Evolutionary conservation across 2,888 invertebrate genomes (phyloP).

Genomic region (Pharmacophagus antenor): DNA sequence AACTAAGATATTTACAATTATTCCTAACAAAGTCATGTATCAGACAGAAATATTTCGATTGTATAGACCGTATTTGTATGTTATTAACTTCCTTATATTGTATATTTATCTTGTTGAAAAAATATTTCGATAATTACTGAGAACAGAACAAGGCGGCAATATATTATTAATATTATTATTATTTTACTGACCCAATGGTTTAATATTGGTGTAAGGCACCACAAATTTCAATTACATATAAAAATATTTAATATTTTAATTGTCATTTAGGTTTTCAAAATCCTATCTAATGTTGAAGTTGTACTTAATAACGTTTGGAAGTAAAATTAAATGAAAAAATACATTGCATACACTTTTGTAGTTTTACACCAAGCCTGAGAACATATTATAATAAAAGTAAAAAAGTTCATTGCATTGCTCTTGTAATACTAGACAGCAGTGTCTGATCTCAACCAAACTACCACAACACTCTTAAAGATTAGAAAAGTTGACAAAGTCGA

Average conservation of each 20-base stretch:
- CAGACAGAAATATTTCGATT: constrained; percentile 58
- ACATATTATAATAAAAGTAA: neutral
- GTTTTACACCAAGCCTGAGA: neutral
- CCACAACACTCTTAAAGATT: constrained; percentile 61
- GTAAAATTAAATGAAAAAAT: neutral
- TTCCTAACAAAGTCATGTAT: constrained; percentile 68
- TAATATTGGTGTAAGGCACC: neutral
- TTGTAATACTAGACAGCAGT: constrained; percentile 56
- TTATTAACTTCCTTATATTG: neutral
- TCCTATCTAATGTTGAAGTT: neutral
- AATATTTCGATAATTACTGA: constrained; percentile 1
- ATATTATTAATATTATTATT: neutral
- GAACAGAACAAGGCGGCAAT: neutral
- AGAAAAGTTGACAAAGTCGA: constrained; percentile 44
- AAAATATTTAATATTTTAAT: neutral
- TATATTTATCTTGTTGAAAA: constrained; percentile 1
- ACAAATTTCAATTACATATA: no score
- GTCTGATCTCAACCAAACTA: constrained; percentile 49
- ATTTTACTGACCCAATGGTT: neutral
- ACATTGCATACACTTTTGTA: neutral
- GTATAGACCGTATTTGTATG: constrained; percentile 20
- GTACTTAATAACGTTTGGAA: neutral
- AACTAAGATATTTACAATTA: constrained; percentile 69
- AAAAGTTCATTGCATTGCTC: constrained; percentile 40
- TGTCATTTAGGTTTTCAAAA: neutral